Conservation (phyloP, 2,888 invertebrate species). For the Phengaris alcon region DNA sequence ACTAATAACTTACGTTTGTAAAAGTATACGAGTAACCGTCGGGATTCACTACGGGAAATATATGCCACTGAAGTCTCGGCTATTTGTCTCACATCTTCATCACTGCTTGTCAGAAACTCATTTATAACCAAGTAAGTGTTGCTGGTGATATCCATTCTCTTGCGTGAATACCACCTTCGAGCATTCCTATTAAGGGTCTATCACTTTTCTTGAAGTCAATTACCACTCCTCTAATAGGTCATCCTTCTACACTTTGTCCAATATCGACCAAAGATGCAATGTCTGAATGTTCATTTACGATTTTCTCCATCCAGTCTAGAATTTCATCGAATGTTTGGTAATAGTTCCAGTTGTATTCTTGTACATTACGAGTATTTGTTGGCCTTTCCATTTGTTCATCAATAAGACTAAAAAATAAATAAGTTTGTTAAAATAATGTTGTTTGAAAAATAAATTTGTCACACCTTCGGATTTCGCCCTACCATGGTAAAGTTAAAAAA, state of each 20-base stretch:
- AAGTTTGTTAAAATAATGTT: too few species aligned
- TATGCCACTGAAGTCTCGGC: slow-evolving; percentile 86
- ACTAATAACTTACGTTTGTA: slow-evolving; percentile 71
- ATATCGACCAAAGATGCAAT: slow-evolving; percentile 60
- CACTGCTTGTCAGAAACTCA: slow-evolving; percentile 80
- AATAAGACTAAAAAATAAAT: slow-evolving; percentile 40
- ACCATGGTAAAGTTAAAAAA: too few species aligned
- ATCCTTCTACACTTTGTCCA: slow-evolving; percentile 67
- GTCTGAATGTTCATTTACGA: slow-evolving; percentile 65
- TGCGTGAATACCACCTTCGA: slow-evolving; percentile 82
- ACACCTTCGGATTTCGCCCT: too few species aligned
- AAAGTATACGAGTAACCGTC: slow-evolving; percentile 86
- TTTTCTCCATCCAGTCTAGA: slow-evolving; percentile 76
- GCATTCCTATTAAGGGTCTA: slow-evolving; percentile 47
- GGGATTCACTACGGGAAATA: slow-evolving; percentile 86
- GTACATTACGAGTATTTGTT: slow-evolving; percentile 37
- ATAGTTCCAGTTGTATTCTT: slow-evolving; percentile 70
- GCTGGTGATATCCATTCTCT: slow-evolving; percentile 88
- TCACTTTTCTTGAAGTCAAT: slow-evolving; percentile 49
- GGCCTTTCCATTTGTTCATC: slow-evolving; percentile 54
- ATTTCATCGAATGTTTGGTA: slow-evolving; percentile 81
- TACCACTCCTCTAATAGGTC: slow-evolving; percentile 68
- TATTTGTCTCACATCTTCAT: slow-evolving; percentile 72
- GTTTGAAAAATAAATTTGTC: too few species aligned
- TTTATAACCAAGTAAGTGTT: slow-evolving; percentile 83